These are phyloP conservation scores for Equus przewalskii DNA, from an alignment of 2,113 vertebrate species.

Conservation along the genomic window DNA sequence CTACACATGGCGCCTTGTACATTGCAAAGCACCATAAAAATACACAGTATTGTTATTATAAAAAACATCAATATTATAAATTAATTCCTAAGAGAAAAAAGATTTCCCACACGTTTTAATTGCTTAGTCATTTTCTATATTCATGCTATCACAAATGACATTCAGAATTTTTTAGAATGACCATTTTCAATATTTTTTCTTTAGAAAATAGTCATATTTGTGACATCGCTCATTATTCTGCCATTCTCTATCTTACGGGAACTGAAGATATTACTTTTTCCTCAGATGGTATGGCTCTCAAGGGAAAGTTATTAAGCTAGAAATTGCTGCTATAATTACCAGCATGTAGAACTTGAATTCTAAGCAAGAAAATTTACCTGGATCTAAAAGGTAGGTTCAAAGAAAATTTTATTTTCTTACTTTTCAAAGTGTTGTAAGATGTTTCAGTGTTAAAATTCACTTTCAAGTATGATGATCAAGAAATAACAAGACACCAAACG, in stretches of 20 bases:
- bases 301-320: slow-evolving; percentile 15
- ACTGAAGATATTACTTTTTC: background rate
- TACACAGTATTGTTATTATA: background rate
- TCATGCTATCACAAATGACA: background rate
- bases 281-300: background rate
- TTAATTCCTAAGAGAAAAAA: slow-evolving; percentile 22
- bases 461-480: slow-evolving; percentile 36
- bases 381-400: slow-evolving; percentile 35
- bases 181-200: background rate
- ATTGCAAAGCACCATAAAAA: background rate
- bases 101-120: background rate
- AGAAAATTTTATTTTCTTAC: slow-evolving; percentile 55
- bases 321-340: background rate
- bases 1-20: background rate
- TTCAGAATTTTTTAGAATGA: slow-evolving; percentile 11
- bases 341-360: slow-evolving; percentile 5
- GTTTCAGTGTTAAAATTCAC: slow-evolving; percentile 49
- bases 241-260: background rate
- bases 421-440: slow-evolving; percentile 35
- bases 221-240: background rate
- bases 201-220: background rate
- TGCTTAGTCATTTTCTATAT: slow-evolving; percentile 20
- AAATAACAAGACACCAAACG: slow-evolving; percentile 62
- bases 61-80: slow-evolving; percentile 17
- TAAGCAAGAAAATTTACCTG: slow-evolving; percentile 27